Percentiles rank a stretch among this genome's conserved stretches.
Conservation (phyloP, 2,113 vertebrate genomes). For the Phalacrocorax carbo region DNA sequence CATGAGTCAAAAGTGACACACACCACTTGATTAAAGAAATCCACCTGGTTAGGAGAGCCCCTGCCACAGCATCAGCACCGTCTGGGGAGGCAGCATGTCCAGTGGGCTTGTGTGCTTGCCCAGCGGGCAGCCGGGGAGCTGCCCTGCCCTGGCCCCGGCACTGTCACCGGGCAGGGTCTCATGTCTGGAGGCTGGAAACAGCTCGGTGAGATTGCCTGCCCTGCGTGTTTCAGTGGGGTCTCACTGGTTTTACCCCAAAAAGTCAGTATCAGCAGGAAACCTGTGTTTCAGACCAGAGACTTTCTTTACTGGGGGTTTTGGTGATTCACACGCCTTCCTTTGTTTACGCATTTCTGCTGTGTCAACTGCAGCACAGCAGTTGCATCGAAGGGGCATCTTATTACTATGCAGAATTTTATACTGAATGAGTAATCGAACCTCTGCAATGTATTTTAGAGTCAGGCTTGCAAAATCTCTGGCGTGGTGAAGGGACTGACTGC, state of each 20-base stretch:
- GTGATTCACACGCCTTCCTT: neutral
- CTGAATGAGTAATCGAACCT: neutral
- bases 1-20: neutral
- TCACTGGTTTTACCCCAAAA: neutral
- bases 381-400: neutral
- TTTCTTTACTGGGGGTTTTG: neutral
- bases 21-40: neutral
- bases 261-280: neutral
- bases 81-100: neutral
- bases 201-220: neutral
- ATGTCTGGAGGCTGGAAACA: neutral
- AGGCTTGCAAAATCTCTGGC: neutral
- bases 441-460: neutral
- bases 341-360: neutral
- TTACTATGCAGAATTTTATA: neutral
- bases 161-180: fast-evolving
- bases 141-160: neutral
- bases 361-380: neutral
- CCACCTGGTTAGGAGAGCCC: neutral
- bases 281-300: neutral
- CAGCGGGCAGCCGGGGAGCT: neutral
- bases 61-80: fast-evolving
- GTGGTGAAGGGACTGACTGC: neutral
- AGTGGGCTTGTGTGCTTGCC: neutral
- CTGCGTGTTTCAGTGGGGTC: fast-evolving